Evolutionary conservation across 2,113 vertebrate species (phyloP), one percentile per base, ranked within the genome.

Genomic region (Crypturellus undulatus): DNA sequence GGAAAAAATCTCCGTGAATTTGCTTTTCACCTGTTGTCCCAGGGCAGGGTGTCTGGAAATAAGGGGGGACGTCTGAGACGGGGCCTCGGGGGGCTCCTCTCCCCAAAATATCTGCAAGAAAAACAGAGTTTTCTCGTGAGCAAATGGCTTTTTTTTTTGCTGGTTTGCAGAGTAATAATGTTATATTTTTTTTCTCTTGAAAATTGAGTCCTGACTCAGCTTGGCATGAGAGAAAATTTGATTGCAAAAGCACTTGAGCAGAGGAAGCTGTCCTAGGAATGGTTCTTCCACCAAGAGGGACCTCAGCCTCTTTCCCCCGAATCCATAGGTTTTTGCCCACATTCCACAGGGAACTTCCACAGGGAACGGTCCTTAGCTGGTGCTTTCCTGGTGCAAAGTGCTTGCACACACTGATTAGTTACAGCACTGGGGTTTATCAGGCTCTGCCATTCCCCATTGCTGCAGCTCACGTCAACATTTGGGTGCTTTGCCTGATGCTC

Each of bases 11-110:
- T 49, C 79, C 47, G 0, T 80, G 92, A 87, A 92, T 81, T 92
- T 10, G 69, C 16, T 89, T 89, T 85, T 97, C 97, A 96, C 96
- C 97, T 97, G 96, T 94, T 91, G 92, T 71, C 86, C 92, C 89
- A 10, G 93, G 42, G 38, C 25, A 18, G 68, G 52, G 70, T 54
- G 86, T 81, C 84, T 86, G 87, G 79, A 52, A 68, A 60, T 65
- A 65, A 68, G 62, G 42, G 40, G 56, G 70, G 81, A 62, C 85
- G 85, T 90, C 93, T 56, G 73, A 30, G 69, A 80, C 0, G 3
- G 52, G 65, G 80, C 43, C 78, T 51, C 54, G 0, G 1, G 36
- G 68, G 40, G 24, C 52, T 18, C 21, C 73, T 47, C 40, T 43
- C 51, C 28, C 18, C 25, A 22, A 49, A 73, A 42, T 34, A 2